Percentiles rank a stretch among this genome's conserved stretches.
These are phyloP conservation scores for Taphrorychus bicolor DNA, from an alignment of 2,888 invertebrate species.

Conservation along the genomic window DNA sequence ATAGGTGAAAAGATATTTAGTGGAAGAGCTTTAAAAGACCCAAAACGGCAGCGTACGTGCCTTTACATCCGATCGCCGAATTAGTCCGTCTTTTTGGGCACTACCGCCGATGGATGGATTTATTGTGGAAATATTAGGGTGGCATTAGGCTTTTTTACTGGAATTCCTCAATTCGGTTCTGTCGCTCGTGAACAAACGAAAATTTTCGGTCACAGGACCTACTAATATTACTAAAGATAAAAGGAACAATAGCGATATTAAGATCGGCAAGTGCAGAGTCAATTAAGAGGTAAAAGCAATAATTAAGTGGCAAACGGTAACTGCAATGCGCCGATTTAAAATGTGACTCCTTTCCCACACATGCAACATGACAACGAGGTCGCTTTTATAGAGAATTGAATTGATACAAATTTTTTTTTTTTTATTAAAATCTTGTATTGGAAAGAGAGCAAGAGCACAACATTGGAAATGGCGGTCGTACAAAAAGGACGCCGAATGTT, in stretches of 20 bases:
- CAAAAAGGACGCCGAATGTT: too few relatives aligned
- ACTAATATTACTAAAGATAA: too few relatives aligned
- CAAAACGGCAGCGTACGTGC: conserved; percentile 20
- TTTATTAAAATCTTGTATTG: too few relatives aligned
- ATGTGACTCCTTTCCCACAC: conserved; percentile 51
- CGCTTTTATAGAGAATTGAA: background rate
- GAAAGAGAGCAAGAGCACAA: too few relatives aligned
- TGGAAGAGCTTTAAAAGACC: conserved; percentile 12
- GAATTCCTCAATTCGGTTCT: too few relatives aligned
- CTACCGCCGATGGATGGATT: conserved; percentile 26
- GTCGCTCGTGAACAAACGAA: too few relatives aligned
- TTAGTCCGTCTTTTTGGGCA: conserved; percentile 20
- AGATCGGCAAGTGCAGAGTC: conserved; percentile 13
- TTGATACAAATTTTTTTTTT: too few relatives aligned
- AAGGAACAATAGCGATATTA: conserved; percentile 10
- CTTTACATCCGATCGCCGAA: conserved; percentile 13
- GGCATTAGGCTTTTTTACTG: background rate
- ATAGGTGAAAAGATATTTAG: conserved; percentile 30
- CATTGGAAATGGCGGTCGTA: too few relatives aligned
- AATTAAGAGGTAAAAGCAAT: conserved; percentile 33
- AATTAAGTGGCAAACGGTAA: conserved; percentile 37
- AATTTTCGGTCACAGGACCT: too few relatives aligned
- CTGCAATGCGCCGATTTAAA: conserved; percentile 41
- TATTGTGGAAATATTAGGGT: background rate
- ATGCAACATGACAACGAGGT: conserved; percentile 7